Evolutionary conservation across 2,113 vertebrate species (phyloP).

Genomic region (Pedetes capensis): DNA sequence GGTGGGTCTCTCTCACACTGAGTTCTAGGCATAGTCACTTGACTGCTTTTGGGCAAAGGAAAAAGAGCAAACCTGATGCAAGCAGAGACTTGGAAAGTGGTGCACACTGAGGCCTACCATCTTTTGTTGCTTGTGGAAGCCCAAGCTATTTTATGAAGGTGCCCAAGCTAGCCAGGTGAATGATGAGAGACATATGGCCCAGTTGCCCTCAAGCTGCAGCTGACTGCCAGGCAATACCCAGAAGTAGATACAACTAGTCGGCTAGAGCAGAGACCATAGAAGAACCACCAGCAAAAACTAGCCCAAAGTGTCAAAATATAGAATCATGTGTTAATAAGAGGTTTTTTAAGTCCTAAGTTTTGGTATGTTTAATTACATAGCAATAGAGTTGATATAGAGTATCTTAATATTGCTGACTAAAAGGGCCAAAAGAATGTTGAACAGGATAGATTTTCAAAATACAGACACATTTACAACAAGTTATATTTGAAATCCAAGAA

Average conservation of each 20-base stretch:
- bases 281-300: not conserved
- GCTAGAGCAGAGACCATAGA: not conserved
- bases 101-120: not conserved
- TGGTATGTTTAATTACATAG: not conserved
- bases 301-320: not conserved
- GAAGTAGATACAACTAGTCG: not conserved
- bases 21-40: not conserved
- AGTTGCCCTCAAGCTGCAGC: not conserved
- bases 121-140: not conserved
- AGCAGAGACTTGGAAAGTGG: not conserved
- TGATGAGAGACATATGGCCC: not conserved
- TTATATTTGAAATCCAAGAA: too few species aligned
- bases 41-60: not conserved
- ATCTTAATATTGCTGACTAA: not conserved
- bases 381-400: not conserved
- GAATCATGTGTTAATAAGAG: not conserved
- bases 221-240: not conserved
- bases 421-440: not conserved
- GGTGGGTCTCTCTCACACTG: fast-evolving
- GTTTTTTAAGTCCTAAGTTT: not conserved
- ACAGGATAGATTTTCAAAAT: not conserved
- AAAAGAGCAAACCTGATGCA: not conserved
- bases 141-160: not conserved
- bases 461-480: not conserved
- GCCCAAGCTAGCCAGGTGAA: not conserved